These are phyloP conservation scores for Cinclus mexicanus DNA, from an alignment of 2,113 vertebrate species.

Conservation along the genomic window DNA sequence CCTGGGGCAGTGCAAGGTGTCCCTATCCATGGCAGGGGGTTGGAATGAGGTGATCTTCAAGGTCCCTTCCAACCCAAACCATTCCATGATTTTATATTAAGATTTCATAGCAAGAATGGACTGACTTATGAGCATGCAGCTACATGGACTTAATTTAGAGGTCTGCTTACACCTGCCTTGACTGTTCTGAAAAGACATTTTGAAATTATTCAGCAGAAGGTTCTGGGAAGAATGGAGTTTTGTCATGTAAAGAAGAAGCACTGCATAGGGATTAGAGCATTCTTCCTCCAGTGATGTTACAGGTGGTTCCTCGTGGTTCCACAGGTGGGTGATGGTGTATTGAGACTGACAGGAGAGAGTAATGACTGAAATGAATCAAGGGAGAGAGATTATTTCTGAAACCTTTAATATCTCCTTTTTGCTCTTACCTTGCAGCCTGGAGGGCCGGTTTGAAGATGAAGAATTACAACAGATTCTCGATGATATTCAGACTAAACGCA, in stretches of 20 bases:
- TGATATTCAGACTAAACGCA: constrained; percentile 97
- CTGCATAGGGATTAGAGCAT: neutral
- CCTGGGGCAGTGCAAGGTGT: accelerated
- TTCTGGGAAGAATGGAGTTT: neutral
- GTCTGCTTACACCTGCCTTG: neutral
- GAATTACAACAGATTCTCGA: constrained; percentile 97
- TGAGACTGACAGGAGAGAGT: neutral
- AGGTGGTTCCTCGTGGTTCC: neutral
- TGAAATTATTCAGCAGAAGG: neutral
- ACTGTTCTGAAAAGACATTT: neutral
- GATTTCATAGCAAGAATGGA: neutral
- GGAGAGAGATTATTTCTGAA: neutral
- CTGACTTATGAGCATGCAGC: neutral
- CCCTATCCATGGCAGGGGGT: accelerated
- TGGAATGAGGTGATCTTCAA: neutral
- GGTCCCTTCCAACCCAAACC: neutral
- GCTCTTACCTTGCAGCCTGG: constrained; percentile 78
- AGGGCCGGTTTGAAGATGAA: constrained; percentile 95
- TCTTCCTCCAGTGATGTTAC: neutral
- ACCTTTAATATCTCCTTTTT: neutral
- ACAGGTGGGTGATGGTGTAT: neutral
- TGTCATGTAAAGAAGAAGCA: neutral
- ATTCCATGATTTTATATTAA: neutral
- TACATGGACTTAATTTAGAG: neutral
- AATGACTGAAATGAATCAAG: neutral